Percentiles rank a stretch among this genome's conserved stretches.
These are phyloP conservation scores for Agelas oroides DNA, from an alignment of 37 sponge, comb jelly and placozoan genomes.

Conservation along the genomic window DNA sequence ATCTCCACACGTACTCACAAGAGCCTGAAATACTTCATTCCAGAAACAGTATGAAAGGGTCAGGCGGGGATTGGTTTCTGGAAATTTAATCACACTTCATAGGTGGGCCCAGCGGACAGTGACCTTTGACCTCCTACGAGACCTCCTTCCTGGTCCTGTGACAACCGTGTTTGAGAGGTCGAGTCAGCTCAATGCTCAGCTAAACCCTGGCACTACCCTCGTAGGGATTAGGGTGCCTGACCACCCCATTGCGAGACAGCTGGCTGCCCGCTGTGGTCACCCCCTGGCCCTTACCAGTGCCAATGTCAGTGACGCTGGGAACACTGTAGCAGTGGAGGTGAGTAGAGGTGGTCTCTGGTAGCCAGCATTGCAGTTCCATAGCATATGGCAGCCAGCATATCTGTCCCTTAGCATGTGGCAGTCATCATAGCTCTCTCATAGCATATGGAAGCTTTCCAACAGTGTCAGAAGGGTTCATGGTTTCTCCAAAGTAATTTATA, in stretches of 20 bases:
- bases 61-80: no score
- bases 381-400: not conserved
- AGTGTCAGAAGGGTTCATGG: no score
- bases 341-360: not conserved
- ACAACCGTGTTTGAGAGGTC: conserved; percentile 86
- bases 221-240: conserved; percentile 94
- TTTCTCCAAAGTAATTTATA: no score
- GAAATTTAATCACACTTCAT: not conserved
- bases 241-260: conserved; percentile 59
- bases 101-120: conserved; percentile 73
- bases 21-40: no score
- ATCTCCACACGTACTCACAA: no score
- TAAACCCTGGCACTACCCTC: conserved; percentile 77
- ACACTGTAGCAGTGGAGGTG: conserved; percentile 72
- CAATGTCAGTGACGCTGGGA: conserved; percentile 75
- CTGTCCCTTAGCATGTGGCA: not conserved
- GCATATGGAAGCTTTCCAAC: no score
- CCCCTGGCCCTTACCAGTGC: conserved; percentile 98
- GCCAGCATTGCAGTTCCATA: no score
- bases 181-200: conserved; percentile 71
- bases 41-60: no score
- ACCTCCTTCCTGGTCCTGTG: conserved; percentile 92
- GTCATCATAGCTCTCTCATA: not conserved
- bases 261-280: conserved; percentile 58
- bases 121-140: conserved; percentile 39